Evolutionary conservation across 2,113 vertebrate genomes (phyloP).

Genomic region (Equus przewalskii): DNA sequence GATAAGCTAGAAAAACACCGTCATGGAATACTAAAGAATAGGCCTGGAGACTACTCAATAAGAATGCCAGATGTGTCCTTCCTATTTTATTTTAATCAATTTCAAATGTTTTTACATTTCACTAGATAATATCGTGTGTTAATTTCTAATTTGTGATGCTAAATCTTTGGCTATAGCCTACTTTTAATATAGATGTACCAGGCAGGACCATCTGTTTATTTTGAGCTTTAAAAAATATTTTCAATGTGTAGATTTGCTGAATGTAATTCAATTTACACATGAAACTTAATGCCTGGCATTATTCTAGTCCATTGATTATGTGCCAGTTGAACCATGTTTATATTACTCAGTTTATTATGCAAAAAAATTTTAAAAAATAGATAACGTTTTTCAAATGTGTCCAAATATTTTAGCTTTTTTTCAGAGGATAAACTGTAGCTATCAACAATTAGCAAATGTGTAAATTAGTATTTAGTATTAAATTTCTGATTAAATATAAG

Average conservation of each 20-base stretch:
- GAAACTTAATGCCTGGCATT: conserved; percentile 68
- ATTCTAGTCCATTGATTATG: conserved; percentile 69
- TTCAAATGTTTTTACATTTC: conserved; percentile 66
- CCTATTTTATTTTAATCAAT: conserved; percentile 68
- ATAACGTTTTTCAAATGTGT: background rate
- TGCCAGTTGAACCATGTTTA: conserved; percentile 47
- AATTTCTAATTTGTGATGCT: conserved; percentile 61
- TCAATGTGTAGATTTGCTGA: conserved; percentile 52
- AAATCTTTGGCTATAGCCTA: background rate
- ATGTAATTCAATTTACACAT: conserved; percentile 76
- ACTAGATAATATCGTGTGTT: background rate
- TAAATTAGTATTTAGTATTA: background rate
- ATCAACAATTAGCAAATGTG: background rate
- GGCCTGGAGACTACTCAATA: background rate
- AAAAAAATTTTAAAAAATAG: conserved; percentile 32
- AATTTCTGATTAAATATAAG: background rate
- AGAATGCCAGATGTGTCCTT: conserved; percentile 60
- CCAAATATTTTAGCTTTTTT: conserved; percentile 2
- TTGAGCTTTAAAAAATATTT: conserved; percentile 79
- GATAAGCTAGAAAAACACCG: background rate
- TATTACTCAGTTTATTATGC: conserved; percentile 20
- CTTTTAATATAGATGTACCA: conserved; percentile 65
- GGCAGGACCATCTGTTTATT: conserved; percentile 57
- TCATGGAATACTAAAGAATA: background rate
- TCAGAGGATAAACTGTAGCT: conserved; percentile 12